A percentile compares a stretch with the other conserved stretches of the same genome.
Evolutionary conservation across 2,797 vertebrate species (phyloP).

Genomic region (Pelobates cultripes): DNA sequence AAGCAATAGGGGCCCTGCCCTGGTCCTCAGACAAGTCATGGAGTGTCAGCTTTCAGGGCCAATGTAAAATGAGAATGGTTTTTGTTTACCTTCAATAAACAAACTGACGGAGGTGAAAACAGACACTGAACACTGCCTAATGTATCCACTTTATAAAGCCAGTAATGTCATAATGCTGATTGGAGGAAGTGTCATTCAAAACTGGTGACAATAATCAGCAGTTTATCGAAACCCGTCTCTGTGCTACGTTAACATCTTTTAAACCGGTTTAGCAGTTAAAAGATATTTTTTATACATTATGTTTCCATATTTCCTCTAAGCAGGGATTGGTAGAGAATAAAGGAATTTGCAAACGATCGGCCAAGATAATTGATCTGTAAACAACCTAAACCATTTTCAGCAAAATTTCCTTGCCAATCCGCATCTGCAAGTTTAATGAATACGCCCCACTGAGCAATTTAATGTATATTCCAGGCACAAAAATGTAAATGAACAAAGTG

Average conservation of each 20-base stretch:
- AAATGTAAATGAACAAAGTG: too few relatives aligned
- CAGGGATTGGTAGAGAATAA: too few relatives aligned
- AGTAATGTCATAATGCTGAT: neutral
- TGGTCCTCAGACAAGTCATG: neutral
- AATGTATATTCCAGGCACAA: too few relatives aligned
- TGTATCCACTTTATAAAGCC: neutral
- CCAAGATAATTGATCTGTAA: too few relatives aligned
- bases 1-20: neutral
- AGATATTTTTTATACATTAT: neutral
- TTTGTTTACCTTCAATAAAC: constrained; percentile 6
- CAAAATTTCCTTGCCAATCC: too few relatives aligned
- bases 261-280: neutral
- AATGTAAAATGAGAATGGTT: neutral
- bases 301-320: too few relatives aligned
- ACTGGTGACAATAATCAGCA: neutral
- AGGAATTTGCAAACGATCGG: too few relatives aligned
- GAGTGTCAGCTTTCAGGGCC: neutral
- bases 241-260: neutral
- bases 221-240: too few relatives aligned
- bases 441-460: too few relatives aligned
- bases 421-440: too few relatives aligned
- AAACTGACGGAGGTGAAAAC: neutral
- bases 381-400: too few relatives aligned
- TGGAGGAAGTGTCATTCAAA: too few relatives aligned
- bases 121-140: neutral